Conservation (phyloP, 2,797 vertebrate species). For the Tamandua tetradactyla region DNA sequence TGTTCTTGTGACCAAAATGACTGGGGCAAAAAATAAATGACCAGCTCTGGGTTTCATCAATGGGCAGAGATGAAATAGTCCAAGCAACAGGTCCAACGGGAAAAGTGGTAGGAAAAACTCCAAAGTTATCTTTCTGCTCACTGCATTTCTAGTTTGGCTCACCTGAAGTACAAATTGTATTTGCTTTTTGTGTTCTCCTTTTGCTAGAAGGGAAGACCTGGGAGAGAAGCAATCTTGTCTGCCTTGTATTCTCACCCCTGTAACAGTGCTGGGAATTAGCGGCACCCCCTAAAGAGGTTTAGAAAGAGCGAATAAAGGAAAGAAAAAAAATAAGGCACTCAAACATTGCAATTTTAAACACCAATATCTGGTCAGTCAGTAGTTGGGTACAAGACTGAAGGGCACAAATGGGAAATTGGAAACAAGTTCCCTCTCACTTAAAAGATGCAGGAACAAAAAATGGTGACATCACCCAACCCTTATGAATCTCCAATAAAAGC, state of each 20-base stretch:
- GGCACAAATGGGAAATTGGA: background rate
- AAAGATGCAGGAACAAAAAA: background rate
- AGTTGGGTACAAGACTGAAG: background rate
- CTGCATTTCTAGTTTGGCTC: background rate
- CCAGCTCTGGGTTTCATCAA: background rate
- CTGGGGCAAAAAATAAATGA: background rate
- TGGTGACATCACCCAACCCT: background rate
- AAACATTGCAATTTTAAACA: background rate
- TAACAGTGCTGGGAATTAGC: background rate
- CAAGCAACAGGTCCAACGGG: background rate
- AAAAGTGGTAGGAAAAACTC: background rate
- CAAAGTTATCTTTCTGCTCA: background rate
- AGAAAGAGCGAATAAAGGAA: background rate
- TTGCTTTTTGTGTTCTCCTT: background rate
- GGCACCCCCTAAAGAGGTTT: background rate
- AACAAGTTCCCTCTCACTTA: background rate
- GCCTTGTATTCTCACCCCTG: background rate
- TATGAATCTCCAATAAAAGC: background rate
- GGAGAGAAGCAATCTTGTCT: background rate
- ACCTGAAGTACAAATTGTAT: background rate
- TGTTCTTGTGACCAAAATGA: slow-evolving; percentile 4
- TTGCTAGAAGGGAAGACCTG: background rate
- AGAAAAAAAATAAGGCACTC: background rate
- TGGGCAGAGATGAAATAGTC: background rate
- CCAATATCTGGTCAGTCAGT: background rate